Evolutionary conservation across 2,113 vertebrate genomes (phyloP).

Genomic region (Mesitornis unicolor): DNA sequence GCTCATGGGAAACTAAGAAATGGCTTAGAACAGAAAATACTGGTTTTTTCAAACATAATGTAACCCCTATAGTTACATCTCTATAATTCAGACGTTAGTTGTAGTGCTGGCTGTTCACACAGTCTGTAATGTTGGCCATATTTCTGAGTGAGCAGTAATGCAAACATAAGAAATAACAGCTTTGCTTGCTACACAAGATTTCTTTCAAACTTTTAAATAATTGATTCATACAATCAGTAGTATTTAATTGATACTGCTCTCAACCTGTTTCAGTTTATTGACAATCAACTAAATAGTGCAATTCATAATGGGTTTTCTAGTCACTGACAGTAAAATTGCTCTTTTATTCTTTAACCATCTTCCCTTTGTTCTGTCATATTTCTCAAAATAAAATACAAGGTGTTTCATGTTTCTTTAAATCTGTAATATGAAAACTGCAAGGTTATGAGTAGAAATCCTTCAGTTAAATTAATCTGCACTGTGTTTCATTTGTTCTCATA

Average conservation of each 20-base stretch:
- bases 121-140: background rate
- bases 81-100: background rate
- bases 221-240: constrained; percentile 47
- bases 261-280: constrained; percentile 59
- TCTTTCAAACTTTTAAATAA: constrained; percentile 38
- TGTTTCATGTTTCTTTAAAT: background rate
- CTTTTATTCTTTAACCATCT: background rate
- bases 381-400: background rate
- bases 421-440: background rate
- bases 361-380: background rate
- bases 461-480: background rate
- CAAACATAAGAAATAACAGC: constrained; percentile 41
- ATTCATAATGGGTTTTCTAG: constrained; percentile 29
- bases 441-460: background rate
- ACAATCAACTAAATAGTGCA: constrained; percentile 42
- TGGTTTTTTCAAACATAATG: background rate
- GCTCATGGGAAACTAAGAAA: background rate
- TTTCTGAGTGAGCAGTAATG: background rate
- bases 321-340: constrained; percentile 3
- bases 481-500: background rate
- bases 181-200: background rate
- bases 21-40: background rate
- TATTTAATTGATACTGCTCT: constrained; percentile 52
- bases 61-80: background rate
- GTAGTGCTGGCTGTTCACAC: background rate